Conservation (phyloP, 2,888 invertebrate species). For the Gandaritis pyraliata region DNA sequence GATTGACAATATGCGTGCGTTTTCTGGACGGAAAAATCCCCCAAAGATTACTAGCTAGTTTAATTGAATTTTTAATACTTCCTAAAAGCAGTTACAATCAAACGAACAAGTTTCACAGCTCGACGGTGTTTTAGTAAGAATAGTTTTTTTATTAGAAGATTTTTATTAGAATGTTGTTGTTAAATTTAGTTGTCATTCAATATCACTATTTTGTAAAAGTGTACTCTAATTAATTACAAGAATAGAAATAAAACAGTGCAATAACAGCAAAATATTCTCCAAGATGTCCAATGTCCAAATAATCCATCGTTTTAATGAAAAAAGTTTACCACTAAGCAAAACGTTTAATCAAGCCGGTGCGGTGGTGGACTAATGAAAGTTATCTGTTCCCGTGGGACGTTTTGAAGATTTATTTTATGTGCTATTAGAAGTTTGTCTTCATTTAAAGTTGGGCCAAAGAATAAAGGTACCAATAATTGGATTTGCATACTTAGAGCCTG, state of each 20-base stretch:
- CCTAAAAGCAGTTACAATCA: neutral
- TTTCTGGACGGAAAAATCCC: no score
- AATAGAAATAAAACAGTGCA: no score
- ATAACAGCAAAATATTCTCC: neutral
- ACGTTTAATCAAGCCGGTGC: constrained; percentile 49
- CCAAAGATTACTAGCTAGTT: no score
- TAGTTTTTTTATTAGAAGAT: no score
- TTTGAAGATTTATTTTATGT: constrained; percentile 42
- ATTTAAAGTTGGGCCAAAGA: constrained; percentile 43
- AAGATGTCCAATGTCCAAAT: constrained; percentile 18
- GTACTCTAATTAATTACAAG: no score
- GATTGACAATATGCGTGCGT: no score
- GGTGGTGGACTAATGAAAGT: constrained; percentile 47
- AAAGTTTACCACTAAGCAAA: constrained; percentile 45
- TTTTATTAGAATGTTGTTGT: no score
- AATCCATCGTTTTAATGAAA: constrained; percentile 44
- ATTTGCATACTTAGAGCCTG: constrained; percentile 50
- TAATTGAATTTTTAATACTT: no score
- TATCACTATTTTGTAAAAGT: no score
- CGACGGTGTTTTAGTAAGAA: no score
- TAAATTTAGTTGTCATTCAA: no score
- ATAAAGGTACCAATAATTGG: constrained; percentile 47
- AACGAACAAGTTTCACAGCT: no score
- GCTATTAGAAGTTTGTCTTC: constrained; percentile 41
- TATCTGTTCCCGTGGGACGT: constrained; percentile 43